Evolutionary conservation across 1,140 invertebrate genomes (phyloP).

Genomic region (Daktulosphaira vitifoliae): DNA sequence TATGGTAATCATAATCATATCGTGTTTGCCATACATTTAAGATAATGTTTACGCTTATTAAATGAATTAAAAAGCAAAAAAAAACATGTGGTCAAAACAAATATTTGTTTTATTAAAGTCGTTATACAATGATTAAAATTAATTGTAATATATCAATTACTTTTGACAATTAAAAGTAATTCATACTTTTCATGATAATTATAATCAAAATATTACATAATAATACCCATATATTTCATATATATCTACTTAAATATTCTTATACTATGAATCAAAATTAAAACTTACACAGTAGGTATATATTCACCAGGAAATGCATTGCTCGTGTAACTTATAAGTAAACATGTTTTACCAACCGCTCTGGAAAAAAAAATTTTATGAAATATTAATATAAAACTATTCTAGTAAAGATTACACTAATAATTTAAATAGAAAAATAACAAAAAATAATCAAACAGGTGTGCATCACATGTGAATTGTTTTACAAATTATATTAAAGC

Average conservation of each 20-base stretch:
- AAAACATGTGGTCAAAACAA: not conserved
- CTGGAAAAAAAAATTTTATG: conserved; percentile 50
- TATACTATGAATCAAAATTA: no score
- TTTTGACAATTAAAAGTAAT: no score
- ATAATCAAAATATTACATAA: no score
- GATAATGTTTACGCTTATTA: no score
- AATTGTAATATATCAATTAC: no score
- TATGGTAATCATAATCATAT: no score
- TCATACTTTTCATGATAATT: no score
- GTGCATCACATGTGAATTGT: not conserved
- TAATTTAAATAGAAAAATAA: not conserved
- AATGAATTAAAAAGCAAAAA: no score
- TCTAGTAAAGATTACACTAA: not conserved
- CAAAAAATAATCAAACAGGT: not conserved
- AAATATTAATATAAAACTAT: not conserved
- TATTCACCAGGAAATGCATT: conserved; percentile 95
- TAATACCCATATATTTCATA: no score
- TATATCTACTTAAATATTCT: no score
- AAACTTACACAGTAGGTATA: conserved; percentile 86
- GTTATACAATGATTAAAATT: no score
- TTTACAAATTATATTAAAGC: not conserved
- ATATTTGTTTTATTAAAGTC: not conserved
- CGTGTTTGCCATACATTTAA: no score
- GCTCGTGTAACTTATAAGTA: conserved; percentile 93
- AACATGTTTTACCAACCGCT: conserved; percentile 93